Percentiles rank a stretch among this genome's conserved stretches.
phyloP scores from a whole-genome alignment of 2,797 vertebrate species.

The Gymnocypris eckloni region DNA sequence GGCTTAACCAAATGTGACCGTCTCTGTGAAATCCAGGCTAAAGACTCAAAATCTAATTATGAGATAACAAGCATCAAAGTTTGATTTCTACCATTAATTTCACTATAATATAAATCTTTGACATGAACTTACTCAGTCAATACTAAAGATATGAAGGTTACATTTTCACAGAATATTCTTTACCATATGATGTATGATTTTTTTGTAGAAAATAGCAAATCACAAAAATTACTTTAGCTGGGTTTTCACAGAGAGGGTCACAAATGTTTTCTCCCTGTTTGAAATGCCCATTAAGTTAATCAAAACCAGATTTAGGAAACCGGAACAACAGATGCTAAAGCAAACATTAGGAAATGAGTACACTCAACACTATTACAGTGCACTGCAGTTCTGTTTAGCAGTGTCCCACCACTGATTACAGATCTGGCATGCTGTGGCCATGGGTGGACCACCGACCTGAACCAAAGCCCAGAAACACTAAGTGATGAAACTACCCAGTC shows the following conservation, averaged over 20 bases:
- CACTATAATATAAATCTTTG: too few relatives aligned
- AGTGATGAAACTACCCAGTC: conserved; percentile 30
- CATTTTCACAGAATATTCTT: too few relatives aligned
- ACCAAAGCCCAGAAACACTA: conserved; percentile 21
- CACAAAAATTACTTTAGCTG: too few relatives aligned
- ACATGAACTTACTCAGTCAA: too few relatives aligned
- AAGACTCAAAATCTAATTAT: too few relatives aligned
- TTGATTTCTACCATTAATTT: too few relatives aligned
- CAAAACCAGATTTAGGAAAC: conserved; percentile 54
- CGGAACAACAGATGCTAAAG: conserved; percentile 46
- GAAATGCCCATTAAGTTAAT: conserved; percentile 49
- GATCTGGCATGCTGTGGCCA: conserved; percentile 51
- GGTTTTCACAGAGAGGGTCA: too few relatives aligned
- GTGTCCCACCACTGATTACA: conserved; percentile 54
- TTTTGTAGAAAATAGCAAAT: too few relatives aligned
- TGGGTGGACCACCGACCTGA: conserved; percentile 48
- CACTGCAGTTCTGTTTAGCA: conserved; percentile 56
- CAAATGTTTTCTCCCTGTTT: conserved; percentile 47
- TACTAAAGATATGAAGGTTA: too few relatives aligned
- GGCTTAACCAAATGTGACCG: conserved; percentile 30
- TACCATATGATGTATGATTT: too few relatives aligned
- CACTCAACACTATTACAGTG: conserved; percentile 35
- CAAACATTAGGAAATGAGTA: conserved; percentile 50
- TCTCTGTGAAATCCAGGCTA: too few relatives aligned
- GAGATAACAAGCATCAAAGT: too few relatives aligned